Evolutionary conservation across 2,113 vertebrate genomes (phyloP).

Genomic region (Marcusenius ussheri): DNA sequence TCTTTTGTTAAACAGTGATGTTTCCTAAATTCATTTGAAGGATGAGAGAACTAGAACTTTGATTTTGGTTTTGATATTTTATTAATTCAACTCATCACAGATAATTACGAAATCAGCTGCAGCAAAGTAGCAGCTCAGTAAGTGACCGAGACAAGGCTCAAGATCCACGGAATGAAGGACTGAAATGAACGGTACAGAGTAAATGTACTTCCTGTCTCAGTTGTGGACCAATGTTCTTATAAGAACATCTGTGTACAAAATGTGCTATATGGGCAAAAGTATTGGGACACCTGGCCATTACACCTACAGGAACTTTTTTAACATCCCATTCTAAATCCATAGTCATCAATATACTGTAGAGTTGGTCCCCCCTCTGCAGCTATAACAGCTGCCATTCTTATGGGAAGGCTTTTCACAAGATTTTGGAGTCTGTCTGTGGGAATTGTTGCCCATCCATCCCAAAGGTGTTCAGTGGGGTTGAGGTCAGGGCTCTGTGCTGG

Average conservation of each 20-base stretch:
- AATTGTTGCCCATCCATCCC: too few relatives aligned
- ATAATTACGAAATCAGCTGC: neutral
- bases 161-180: neutral
- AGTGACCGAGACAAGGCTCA: too few relatives aligned
- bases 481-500: too few relatives aligned
- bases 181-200: neutral
- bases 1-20: neutral
- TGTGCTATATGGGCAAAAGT: neutral
- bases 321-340: neutral
- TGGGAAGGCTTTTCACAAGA: too few relatives aligned
- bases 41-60: neutral
- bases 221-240: neutral
- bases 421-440: too few relatives aligned
- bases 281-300: neutral
- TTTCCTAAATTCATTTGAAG: neutral
- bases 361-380: too few relatives aligned
- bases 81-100: neutral
- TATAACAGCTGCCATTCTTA: too few relatives aligned
- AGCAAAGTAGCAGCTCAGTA: neutral
- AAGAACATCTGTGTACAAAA: neutral
- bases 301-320: neutral
- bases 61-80: neutral
- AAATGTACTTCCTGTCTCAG: neutral
- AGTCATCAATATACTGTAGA: neutral
- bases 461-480: too few relatives aligned